These are phyloP conservation scores for Sebastes kiyomatsui DNA, from an alignment of 2,797 vertebrate genomes.

Conservation along the genomic window DNA sequence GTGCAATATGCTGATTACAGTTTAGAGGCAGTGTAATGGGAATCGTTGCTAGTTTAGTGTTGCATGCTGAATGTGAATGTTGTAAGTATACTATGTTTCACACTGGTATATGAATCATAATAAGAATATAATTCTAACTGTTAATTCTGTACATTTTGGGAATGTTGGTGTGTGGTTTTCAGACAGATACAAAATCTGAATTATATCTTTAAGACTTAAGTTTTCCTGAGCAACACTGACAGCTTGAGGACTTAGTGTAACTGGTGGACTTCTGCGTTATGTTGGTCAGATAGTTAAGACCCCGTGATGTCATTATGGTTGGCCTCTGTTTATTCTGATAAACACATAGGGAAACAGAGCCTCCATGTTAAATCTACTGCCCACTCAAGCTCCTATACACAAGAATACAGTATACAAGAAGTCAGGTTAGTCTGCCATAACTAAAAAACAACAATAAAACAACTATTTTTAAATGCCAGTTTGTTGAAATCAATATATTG, in stretches of 20 bases:
- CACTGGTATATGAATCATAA: neutral
- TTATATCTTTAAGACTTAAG: neutral
- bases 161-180: neutral
- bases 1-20: slow-evolving; percentile 32
- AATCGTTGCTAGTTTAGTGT: slow-evolving; percentile 4
- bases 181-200: neutral
- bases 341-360: too few relatives aligned
- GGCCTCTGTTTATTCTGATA: too few relatives aligned
- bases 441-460: too few relatives aligned
- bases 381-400: too few relatives aligned
- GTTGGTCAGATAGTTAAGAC: too few relatives aligned
- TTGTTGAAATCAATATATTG: too few relatives aligned
- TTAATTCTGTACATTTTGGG: neutral
- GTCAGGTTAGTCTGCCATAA: too few relatives aligned
- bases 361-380: too few relatives aligned
- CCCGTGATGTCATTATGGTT: too few relatives aligned
- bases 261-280: too few relatives aligned
- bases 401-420: too few relatives aligned
- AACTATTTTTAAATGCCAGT: too few relatives aligned
- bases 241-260: neutral
- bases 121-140: neutral
- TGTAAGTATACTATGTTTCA: neutral
- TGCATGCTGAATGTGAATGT: slow-evolving; percentile 15
- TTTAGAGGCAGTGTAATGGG: neutral
- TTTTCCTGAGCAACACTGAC: neutral